Evolutionary conservation across 92 coral and sea anemone species (phyloP), one percentile per base, ranked within the genome.

Genomic region (Heteractis magnifica): DNA sequence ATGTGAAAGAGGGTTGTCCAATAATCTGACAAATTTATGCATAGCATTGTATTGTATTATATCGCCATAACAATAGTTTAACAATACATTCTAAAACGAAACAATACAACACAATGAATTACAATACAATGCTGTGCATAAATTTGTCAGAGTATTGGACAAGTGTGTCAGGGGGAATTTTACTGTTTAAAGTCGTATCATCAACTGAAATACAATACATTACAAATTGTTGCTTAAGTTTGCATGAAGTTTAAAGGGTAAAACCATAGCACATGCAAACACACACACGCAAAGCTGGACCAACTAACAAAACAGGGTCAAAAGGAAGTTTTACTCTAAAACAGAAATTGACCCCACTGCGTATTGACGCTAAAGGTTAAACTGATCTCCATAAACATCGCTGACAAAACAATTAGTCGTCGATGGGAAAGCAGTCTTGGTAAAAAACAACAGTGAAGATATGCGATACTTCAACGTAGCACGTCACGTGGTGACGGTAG

Each of bases 361-460:
- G 13, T 26, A 68, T 26, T 23, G 73, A 68, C 73, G 73, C 73
- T 68, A 8, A 21, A 68, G 49, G 73, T 68, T 26, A 68, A 68
- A 68, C 44, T 11, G 49, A 68, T 68, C 73, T 68, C 73, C 73
- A 16, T 68, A 68, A 68, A 68, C 49, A 68, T 68, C 73, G 49
- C 73, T 68, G 73, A 68, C 73, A 68, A n/a, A 68, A 68, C 73
- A 68, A 68, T 68, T 68, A 68, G 49, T 12, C 49, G 73, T 68
- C 73, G 50, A 68, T 8, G 49, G 23, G 73, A 23, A 9, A 14
- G 49, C 41, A 20, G 19, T 26, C 48, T 14, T 8, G 49, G 8
- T 26, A 41, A n/a, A 68, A 68, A 68, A 68, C 16, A 68, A 68
- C 73, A 68, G 16, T 68, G 5, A 26, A 15, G 50, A 7, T 4